phyloP scores from a whole-genome alignment of 2,113 vertebrate genomes.

The Cheirogaleus medius region DNA sequence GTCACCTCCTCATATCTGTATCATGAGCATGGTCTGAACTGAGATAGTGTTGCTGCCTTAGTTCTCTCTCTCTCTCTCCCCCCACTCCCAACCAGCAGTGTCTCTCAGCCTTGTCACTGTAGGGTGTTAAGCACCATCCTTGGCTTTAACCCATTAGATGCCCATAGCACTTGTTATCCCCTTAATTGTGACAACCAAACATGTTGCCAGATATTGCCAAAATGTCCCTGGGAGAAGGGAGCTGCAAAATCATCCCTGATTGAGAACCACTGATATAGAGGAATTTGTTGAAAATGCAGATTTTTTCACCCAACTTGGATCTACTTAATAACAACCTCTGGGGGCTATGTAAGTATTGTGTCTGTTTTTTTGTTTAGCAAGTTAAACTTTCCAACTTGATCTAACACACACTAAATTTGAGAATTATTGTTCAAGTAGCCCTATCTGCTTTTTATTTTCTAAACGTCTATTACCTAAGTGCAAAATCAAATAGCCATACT shows the following conservation, averaged over 20 bases:
- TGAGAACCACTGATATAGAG: not conserved
- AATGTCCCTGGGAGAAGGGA: not conserved
- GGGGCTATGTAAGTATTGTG: not conserved
- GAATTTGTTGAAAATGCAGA: not conserved
- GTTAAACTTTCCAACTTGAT: not conserved
- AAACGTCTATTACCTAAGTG: not conserved
- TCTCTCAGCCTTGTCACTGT: not conserved
- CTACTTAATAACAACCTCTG: not conserved
- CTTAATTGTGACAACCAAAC: not conserved
- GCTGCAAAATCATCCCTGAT: not conserved
- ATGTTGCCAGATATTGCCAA: not conserved
- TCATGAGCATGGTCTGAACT: not conserved
- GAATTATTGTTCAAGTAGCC: not conserved
- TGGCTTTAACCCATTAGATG: not conserved
- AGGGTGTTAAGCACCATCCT: not conserved
- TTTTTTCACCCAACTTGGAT: not conserved
- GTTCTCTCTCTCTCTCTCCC: too few species aligned
- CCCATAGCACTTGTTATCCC: not conserved
- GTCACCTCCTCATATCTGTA: not conserved
- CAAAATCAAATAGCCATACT: not conserved
- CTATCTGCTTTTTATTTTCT: not conserved
- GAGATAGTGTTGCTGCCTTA: not conserved
- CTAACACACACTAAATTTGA: not conserved
- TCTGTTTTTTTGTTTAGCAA: not conserved
- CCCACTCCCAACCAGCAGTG: rapidly evolving